Conservation (phyloP, 2,888 invertebrate genomes). For the Diarsia rubi region DNA sequence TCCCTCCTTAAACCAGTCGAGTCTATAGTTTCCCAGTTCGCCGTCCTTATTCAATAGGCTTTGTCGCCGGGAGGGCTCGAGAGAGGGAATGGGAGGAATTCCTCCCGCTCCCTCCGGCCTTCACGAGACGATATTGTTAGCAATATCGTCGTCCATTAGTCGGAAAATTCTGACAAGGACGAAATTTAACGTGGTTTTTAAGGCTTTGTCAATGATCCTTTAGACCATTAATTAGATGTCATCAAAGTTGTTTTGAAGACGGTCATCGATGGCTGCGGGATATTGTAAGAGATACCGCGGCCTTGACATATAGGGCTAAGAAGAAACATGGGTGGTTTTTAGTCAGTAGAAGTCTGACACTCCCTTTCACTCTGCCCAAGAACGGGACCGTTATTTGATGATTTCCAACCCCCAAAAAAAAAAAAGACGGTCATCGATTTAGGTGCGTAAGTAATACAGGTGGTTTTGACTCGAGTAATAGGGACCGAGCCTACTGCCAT, state of each 20-base stretch:
- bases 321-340: too few relatives aligned
- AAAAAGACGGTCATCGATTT: too few relatives aligned
- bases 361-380: too few relatives aligned
- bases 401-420: too few relatives aligned
- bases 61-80: conserved; percentile 62
- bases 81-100: conserved; percentile 64
- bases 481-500: too few relatives aligned
- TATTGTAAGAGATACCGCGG: too few relatives aligned
- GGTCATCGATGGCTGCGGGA: too few relatives aligned
- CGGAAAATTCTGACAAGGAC: conserved; percentile 69
- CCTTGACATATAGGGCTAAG: too few relatives aligned
- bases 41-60: conserved; percentile 73
- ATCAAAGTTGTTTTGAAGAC: not conserved
- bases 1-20: conserved; percentile 32
- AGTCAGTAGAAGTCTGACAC: too few relatives aligned
- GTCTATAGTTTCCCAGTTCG: conserved; percentile 64
- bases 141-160: too few relatives aligned
- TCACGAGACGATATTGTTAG: conserved; percentile 68
- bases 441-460: not conserved
- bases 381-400: too few relatives aligned
- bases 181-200: conserved; percentile 34
- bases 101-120: conserved; percentile 61
- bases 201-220: not conserved
- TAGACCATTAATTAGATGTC: not conserved
- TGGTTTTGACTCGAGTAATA: too few relatives aligned